These are phyloP conservation scores for Tychaedon coryphoeus DNA, from an alignment of 2,113 vertebrate species.

Conservation along the genomic window DNA sequence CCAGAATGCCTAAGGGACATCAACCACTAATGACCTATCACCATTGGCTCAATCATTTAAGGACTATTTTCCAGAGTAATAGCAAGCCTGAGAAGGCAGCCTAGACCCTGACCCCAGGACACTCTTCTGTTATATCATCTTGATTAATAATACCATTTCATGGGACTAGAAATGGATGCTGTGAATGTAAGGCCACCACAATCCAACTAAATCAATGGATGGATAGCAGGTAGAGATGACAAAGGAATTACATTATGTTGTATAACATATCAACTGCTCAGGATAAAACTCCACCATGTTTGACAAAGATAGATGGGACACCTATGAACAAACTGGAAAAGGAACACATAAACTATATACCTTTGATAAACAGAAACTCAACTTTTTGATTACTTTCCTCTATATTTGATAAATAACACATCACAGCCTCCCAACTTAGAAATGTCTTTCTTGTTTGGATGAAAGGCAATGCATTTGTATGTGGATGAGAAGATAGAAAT, in stretches of 20 bases:
- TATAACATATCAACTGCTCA: background rate
- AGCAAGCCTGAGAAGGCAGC: background rate
- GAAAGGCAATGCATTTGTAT: background rate
- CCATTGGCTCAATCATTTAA: background rate
- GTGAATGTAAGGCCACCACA: background rate
- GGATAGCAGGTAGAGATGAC: background rate
- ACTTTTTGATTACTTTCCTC: background rate
- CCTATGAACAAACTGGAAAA: background rate
- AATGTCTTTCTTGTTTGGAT: background rate
- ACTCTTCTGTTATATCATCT: background rate
- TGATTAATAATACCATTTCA: background rate
- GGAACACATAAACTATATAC: background rate
- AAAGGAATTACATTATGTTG: background rate
- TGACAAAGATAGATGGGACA: background rate
- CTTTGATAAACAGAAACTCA: background rate
- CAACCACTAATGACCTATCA: background rate
- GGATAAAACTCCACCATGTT: background rate
- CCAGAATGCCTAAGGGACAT: too few species aligned
- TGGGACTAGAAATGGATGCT: background rate
- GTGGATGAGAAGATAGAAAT: background rate
- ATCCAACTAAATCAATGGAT: background rate
- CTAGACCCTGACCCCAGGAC: too few species aligned
- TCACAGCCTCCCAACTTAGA: background rate
- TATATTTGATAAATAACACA: background rate
- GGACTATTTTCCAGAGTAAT: background rate